Percentiles rank a stretch among this genome's conserved stretches.
These are phyloP conservation scores for Bombus waltoni DNA, from an alignment of 1,140 invertebrate species.

Conservation along the genomic window DNA sequence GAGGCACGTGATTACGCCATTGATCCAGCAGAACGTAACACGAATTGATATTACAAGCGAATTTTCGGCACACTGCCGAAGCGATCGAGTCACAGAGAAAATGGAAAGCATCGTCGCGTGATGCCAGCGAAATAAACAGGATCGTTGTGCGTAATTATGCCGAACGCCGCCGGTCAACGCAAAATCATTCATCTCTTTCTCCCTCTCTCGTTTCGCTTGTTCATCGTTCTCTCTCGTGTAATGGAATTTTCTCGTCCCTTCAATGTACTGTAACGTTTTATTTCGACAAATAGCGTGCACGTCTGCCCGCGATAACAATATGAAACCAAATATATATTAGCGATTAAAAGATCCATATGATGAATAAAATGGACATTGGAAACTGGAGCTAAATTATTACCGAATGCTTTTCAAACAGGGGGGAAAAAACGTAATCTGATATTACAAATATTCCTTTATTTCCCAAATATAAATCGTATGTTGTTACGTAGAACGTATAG, in stretches of 20 bases:
- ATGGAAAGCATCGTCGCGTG: constrained; percentile 9
- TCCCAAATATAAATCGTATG: background rate
- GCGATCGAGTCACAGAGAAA: constrained; percentile 29
- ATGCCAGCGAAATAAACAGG: constrained; percentile 23
- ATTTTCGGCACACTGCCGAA: background rate
- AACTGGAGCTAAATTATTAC: background rate
- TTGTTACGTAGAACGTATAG: background rate
- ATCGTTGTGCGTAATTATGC: constrained; percentile 28
- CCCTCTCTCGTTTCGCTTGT: background rate
- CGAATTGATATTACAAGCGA: constrained; percentile 26
- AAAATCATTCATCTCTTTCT: background rate
- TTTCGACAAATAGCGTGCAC: constrained; percentile 29
- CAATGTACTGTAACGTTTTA: constrained; percentile 30
- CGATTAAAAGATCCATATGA: constrained; percentile 41
- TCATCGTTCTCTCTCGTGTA: background rate
- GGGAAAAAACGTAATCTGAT: background rate
- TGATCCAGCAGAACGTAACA: constrained; percentile 9
- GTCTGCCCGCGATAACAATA: constrained; percentile 22
- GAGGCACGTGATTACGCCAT: constrained; percentile 10
- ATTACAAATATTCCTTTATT: background rate
- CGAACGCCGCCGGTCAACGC: constrained; percentile 11
- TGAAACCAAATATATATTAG: background rate
- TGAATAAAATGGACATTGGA: background rate
- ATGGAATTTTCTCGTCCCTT: constrained; percentile 39
- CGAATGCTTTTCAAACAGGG: background rate